Evolutionary conservation across 2,113 vertebrate genomes (phyloP).

Genomic region (Pandion haliaetus): DNA sequence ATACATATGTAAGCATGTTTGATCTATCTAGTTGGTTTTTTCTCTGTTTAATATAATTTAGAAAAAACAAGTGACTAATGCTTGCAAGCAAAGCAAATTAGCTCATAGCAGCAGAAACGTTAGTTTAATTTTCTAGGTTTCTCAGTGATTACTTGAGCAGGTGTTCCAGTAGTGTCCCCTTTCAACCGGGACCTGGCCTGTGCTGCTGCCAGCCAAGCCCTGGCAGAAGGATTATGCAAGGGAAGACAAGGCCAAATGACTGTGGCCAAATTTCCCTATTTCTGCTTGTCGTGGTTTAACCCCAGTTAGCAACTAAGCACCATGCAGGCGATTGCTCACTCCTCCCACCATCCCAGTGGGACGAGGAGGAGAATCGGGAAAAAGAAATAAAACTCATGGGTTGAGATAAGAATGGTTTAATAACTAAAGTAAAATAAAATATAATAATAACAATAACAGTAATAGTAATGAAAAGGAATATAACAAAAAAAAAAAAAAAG

Average conservation of each 20-base stretch:
- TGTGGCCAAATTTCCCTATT: background rate
- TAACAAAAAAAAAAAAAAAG: too few relatives aligned
- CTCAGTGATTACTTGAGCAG: background rate
- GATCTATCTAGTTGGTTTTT: background rate
- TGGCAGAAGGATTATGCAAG: background rate
- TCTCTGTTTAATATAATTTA: background rate
- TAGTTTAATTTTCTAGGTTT: background rate
- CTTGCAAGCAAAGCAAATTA: background rate
- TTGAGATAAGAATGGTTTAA: too few relatives aligned
- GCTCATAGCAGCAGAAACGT: background rate
- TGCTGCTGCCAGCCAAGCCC: background rate
- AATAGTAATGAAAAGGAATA: too few relatives aligned
- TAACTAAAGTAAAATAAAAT: too few relatives aligned
- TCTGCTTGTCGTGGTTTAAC: background rate
- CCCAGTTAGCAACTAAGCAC: too few relatives aligned
- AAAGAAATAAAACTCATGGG: too few relatives aligned
- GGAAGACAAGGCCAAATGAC: background rate
- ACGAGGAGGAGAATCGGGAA: too few relatives aligned
- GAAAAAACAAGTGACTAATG: background rate
- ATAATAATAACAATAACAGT: too few relatives aligned
- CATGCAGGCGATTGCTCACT: too few relatives aligned
- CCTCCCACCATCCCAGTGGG: too few relatives aligned
- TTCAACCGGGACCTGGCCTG: background rate
- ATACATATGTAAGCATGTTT: background rate
- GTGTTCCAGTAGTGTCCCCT: background rate